Conservation (phyloP, 2,113 vertebrate species). For the Hymenochirus boettgeri region DNA sequence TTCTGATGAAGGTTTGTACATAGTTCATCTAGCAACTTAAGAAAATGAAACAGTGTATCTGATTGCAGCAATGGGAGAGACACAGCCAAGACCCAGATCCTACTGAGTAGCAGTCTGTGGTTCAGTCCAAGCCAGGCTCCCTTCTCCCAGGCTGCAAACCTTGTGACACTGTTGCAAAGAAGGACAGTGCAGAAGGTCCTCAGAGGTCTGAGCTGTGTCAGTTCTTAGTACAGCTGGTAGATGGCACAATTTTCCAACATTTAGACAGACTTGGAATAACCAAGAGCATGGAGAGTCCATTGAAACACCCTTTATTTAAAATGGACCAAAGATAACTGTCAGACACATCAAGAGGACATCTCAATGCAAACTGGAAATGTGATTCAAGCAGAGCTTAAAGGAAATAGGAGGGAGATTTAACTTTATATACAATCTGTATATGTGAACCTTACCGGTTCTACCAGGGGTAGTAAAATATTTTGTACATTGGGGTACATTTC, state of each 20-base stretch:
- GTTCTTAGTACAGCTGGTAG: slow-evolving; percentile 96
- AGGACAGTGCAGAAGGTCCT: slow-evolving; percentile 74
- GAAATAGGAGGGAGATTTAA: neutral
- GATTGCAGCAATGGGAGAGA: neutral
- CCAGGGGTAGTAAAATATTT: too few relatives aligned
- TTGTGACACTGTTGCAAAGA: slow-evolving; percentile 71
- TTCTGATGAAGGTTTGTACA: neutral
- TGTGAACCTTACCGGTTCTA: too few relatives aligned
- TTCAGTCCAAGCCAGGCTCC: slow-evolving; percentile 56
- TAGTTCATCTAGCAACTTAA: neutral
- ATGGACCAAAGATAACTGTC: slow-evolving; percentile 82
- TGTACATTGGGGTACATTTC: too few relatives aligned
- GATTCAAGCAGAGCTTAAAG: neutral
- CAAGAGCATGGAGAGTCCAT: slow-evolving; percentile 77
- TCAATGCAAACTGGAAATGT: slow-evolving; percentile 70
- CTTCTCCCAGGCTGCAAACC: slow-evolving; percentile 54
- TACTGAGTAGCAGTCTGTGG: slow-evolving; percentile 40
- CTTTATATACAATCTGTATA: too few relatives aligned
- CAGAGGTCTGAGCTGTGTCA: slow-evolving; percentile 85
- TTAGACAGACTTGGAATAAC: slow-evolving; percentile 79
- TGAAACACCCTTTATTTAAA: slow-evolving; percentile 83
- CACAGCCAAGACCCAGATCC: slow-evolving; percentile 28
- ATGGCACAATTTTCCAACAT: slow-evolving; percentile 99
- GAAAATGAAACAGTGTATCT: neutral
- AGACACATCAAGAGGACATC: slow-evolving; percentile 73